phyloP scores from a whole-genome alignment of 2,113 vertebrate genomes.

The Sphyrna mokarran region DNA sequence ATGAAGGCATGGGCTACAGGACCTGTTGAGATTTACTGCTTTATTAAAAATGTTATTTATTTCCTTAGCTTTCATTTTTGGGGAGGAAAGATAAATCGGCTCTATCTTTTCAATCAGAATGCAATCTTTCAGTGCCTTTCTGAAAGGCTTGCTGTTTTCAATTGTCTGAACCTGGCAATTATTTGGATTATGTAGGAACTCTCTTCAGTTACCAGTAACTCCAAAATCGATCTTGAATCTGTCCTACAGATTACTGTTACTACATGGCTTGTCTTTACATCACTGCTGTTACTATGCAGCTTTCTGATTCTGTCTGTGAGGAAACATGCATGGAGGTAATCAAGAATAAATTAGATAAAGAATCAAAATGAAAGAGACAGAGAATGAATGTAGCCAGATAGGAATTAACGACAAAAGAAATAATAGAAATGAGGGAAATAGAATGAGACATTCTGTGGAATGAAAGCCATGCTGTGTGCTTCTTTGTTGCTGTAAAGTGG shows the following conservation, averaged over 20 bases:
- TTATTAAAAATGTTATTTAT: not conserved
- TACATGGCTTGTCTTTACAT: too few species aligned
- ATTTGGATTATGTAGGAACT: not conserved
- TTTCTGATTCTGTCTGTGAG: not conserved
- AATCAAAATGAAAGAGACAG: not conserved
- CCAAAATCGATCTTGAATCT: not conserved
- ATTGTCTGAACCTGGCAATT: not conserved
- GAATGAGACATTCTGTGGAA: not conserved
- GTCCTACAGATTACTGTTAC: too few species aligned
- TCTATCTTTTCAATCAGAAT: not conserved
- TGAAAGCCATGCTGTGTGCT: not conserved
- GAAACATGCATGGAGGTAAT: not conserved
- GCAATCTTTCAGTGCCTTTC: not conserved
- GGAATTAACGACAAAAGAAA: not conserved
- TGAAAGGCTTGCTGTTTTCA: conserved; percentile 22
- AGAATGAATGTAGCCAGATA: not conserved
- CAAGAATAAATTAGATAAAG: not conserved
- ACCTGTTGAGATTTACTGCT: not conserved
- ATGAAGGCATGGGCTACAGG: too few species aligned
- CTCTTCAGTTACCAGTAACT: not conserved
- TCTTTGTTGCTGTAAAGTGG: not conserved
- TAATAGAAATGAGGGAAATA: not conserved
- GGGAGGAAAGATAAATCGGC: too few species aligned
- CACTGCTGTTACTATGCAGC: not conserved
- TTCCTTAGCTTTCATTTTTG: not conserved